Evolutionary conservation across 2,113 vertebrate species (phyloP), one percentile per base, ranked within the genome.

Genomic region (Rynchops niger): DNA sequence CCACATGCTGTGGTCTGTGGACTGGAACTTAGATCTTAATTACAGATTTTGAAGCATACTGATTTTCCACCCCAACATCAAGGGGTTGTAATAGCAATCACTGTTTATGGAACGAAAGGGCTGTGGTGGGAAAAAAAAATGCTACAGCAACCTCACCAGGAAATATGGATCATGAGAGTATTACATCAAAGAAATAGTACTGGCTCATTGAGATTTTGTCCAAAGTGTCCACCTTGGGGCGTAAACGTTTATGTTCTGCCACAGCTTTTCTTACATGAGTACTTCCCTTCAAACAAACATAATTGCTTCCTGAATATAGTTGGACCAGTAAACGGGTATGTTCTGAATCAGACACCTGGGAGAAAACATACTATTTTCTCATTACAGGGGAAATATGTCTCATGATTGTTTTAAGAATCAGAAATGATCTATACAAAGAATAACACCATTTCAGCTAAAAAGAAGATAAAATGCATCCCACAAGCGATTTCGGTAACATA

Each of bases 1-100:
- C 56, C 58, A 47, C 27, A 53, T 45, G 12, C 70, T 91, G 73
- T 82, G 66, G 58, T 77, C 45, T 82, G 2, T 26, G 62, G 53
- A 49, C 49, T 87, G 65, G 62, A 92, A 82, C 20, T 72, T 72
- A 34, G 40, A 30, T 38, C 32, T 90, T 96, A 97, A 97, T 97
- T 95, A 90, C 8, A 94, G 86, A 89, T 97, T 87, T 87, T 65
- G 79, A 89, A 61, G 49, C 29, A 58, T 29, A 32, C 49, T 93
- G 30, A 87, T 92, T 95, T 96, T 79, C 61, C n/a, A 79, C 20
- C 78, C 47, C 45, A 76, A 10, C 88, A 67, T 88, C 47, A 89
- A 95, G 52, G 34, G 15, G 16, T 13, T 90, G n/a, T 63, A 88
- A 74, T 79, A 40, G 8, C n/a, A 67, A 72, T 84, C 2, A 1